Percentiles rank a stretch among this genome's conserved stretches.
phyloP scores from a whole-genome alignment of 2,888 invertebrate genomes.

The Brachyptera risi region DNA sequence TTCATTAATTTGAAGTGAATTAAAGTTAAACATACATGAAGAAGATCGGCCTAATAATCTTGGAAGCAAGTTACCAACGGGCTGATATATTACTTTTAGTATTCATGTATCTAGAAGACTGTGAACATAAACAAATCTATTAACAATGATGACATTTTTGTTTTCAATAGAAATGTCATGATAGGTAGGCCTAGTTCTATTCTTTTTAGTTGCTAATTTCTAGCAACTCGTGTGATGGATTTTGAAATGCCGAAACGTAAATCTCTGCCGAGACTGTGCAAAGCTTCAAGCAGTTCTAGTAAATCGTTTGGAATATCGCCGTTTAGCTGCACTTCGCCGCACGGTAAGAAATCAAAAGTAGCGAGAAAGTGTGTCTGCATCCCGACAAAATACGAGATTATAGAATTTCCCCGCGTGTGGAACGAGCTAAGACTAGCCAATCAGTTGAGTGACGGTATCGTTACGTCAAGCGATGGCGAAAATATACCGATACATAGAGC shows the following conservation, averaged over 20 bases:
- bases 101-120: too few relatives aligned
- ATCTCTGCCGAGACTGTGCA: neutral
- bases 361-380: slow-evolving; percentile 56
- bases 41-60: too few relatives aligned
- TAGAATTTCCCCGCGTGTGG: slow-evolving; percentile 64
- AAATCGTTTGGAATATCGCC: too few relatives aligned
- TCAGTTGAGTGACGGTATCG: slow-evolving; percentile 60
- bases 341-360: neutral
- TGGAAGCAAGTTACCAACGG: too few relatives aligned
- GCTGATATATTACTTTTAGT: too few relatives aligned
- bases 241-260: neutral
- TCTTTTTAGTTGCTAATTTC: too few relatives aligned
- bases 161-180: neutral
- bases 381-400: slow-evolving; percentile 55
- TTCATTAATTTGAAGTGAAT: too few relatives aligned
- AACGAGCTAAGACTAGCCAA: slow-evolving; percentile 52
- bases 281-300: too few relatives aligned
- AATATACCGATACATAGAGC: slow-evolving; percentile 63
- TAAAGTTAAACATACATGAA: too few relatives aligned
- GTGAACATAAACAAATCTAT: neutral
- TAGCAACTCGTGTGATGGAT: neutral
- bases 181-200: neutral
- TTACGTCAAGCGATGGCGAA: slow-evolving; percentile 58
- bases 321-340: too few relatives aligned
- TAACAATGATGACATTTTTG: neutral